Conservation (phyloP, 2,888 invertebrate genomes). For the Lasioglossum vierecki region DNA sequence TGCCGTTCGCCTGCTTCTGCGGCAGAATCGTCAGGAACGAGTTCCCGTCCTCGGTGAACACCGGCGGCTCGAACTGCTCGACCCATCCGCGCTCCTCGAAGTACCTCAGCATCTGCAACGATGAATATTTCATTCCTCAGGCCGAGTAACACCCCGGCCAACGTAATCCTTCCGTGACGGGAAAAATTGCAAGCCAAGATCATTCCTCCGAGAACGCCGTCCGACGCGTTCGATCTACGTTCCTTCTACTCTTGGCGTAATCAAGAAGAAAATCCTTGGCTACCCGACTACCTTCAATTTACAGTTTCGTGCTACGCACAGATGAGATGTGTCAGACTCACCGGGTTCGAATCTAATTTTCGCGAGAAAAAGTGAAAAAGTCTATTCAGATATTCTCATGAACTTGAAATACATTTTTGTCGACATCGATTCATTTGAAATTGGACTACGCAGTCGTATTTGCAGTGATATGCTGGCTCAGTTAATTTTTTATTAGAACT, state of each 20-base stretch:
- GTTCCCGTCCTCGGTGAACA: conserved; percentile 88
- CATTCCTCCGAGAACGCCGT: conserved; percentile 12
- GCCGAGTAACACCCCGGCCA: not conserved
- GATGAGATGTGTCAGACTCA: no score
- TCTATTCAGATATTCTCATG: no score
- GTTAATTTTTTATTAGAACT: no score
- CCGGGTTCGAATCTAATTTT: no score
- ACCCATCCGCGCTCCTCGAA: conserved; percentile 89
- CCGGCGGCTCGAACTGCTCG: conserved; percentile 90
- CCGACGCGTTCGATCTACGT: not conserved
- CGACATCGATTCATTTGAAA: no score
- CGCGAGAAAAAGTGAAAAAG: no score
- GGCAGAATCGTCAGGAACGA: conserved; percentile 91
- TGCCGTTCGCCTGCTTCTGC: conserved; percentile 86
- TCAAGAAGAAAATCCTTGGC: not conserved
- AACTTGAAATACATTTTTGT: no score
- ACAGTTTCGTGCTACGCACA: no score
- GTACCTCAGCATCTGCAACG: conserved; percentile 76
- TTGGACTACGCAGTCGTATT: no score
- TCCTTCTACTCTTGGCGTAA: not conserved
- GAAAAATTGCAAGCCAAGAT: conserved; percentile 16
- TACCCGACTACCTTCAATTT: no score
- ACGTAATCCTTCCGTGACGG: not conserved
- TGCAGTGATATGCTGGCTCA: no score
- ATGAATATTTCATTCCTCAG: conserved; percentile 44